These are phyloP conservation scores for Lethenteron reissneri DNA, from an alignment of 2,113 vertebrate genomes.

Conservation along the genomic window DNA sequence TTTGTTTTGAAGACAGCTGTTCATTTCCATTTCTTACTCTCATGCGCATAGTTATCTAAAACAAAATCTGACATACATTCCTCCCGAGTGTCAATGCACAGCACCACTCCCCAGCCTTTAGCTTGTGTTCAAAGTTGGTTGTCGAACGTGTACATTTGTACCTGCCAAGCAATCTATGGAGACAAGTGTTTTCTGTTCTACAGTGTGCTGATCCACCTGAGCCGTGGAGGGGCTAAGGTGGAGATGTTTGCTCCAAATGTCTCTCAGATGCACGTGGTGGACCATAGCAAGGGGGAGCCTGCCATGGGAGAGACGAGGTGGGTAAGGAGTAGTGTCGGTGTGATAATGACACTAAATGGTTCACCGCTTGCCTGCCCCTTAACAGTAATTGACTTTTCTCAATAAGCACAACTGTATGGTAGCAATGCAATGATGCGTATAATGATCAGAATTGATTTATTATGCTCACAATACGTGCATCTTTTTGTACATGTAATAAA, in stretches of 20 bases:
- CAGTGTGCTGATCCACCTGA: constrained; percentile 52
- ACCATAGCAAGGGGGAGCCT: constrained; percentile 62
- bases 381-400: no score
- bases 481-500: no score
- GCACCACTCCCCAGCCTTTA: not conserved
- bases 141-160: not conserved
- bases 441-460: no score
- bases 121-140: not conserved
- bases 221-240: constrained; percentile 38
- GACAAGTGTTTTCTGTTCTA: not conserved
- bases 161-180: not conserved
- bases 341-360: no score
- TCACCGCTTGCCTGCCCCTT: no score
- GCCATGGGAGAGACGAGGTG: constrained; percentile 34
- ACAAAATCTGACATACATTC: no score
- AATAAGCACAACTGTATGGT: no score
- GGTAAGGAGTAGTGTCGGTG: not conserved
- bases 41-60: no score
- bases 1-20: no score
- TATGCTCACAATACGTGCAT: no score
- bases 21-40: no score
- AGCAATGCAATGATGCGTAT: no score
- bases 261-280: constrained; percentile 71
- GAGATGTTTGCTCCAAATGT: constrained; percentile 63
- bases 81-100: not conserved